Percentiles rank a stretch among this genome's conserved stretches.
Conservation (phyloP, 2,888 invertebrate species). For the Merodon equestris region DNA sequence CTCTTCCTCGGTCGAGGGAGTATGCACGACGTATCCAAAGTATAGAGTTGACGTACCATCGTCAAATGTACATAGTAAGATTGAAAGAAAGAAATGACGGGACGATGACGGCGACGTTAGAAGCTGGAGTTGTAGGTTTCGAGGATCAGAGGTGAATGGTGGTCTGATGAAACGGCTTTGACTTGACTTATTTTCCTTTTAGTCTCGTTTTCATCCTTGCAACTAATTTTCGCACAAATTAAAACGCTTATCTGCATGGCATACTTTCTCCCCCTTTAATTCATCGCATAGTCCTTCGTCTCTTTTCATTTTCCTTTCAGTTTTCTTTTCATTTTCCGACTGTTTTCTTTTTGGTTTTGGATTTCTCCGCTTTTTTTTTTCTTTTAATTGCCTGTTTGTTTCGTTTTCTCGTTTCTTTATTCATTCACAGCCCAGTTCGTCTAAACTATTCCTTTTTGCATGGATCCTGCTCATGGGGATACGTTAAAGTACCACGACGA, state of each 20-base stretch:
- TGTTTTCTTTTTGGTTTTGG: slow-evolving; percentile 34
- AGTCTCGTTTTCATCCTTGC: slow-evolving; percentile 26
- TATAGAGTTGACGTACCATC: too few species aligned
- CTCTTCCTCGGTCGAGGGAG: slow-evolving; percentile 9
- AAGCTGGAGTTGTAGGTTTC: too few species aligned
- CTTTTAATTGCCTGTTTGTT: slow-evolving; percentile 52
- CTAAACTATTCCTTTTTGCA: too few species aligned
- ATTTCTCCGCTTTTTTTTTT: too few species aligned
- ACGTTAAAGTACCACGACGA: slow-evolving; percentile 3
- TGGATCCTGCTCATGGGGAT: neutral
- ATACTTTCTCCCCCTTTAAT: slow-evolving; percentile 45
- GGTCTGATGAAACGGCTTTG: neutral
- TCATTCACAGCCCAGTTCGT: slow-evolving; percentile 7
- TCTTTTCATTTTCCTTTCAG: slow-evolving; percentile 16
- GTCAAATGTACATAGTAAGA: too few species aligned
- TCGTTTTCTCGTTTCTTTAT: slow-evolving; percentile 30
- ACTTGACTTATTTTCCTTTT: slow-evolving; percentile 21
- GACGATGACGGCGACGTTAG: too few species aligned
- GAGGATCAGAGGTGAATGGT: neutral
- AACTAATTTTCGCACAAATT: slow-evolving; percentile 66
- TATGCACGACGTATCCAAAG: neutral
- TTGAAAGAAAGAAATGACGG: too few species aligned
- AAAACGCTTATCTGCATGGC: slow-evolving; percentile 63
- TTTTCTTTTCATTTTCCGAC: slow-evolving; percentile 48
- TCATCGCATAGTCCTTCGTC: slow-evolving; percentile 51